These are phyloP conservation scores for Lucilia cuprina DNA, from an alignment of 1,140 invertebrate genomes.

Conservation along the genomic window DNA sequence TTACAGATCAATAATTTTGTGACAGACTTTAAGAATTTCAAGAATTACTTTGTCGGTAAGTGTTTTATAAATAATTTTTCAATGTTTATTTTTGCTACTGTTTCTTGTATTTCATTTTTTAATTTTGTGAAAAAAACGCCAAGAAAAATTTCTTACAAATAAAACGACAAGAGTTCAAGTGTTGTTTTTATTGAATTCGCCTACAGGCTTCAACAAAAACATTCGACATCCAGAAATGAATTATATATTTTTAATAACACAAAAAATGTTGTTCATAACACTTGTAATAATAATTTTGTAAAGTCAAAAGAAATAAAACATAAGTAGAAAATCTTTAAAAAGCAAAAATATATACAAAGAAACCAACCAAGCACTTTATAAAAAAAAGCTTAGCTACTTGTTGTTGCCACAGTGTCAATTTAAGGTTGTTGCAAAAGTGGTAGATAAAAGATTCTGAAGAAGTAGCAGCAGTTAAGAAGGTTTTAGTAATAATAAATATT, in stretches of 20 bases:
- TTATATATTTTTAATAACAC: not conserved
- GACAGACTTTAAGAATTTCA: constrained; percentile 21
- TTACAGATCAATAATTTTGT: constrained; percentile 15
- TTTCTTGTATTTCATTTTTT: not conserved
- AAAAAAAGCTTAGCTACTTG: constrained; percentile 12
- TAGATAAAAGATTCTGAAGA: not conserved
- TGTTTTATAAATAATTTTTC: not conserved
- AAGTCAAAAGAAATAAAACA: no score
- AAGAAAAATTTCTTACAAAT: not conserved
- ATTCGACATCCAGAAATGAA: not conserved
- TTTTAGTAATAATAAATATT: not conserved
- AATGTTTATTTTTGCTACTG: constrained; percentile 7
- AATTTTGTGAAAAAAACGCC: not conserved
- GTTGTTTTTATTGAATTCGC: not conserved
- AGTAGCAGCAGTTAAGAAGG: not conserved
- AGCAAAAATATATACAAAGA: not conserved
- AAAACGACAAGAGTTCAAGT: not conserved
- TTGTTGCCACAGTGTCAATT: constrained; percentile 27
- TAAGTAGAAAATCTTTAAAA: not conserved
- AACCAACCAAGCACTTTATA: not conserved
- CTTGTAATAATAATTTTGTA: not conserved
- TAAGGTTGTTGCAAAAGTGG: not conserved
- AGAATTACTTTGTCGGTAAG: constrained; percentile 31
- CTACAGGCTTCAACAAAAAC: not conserved
- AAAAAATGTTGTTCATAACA: not conserved